Evolutionary conservation across 2,888 invertebrate genomes (phyloP).

Genomic region (Eilema griseolum): DNA sequence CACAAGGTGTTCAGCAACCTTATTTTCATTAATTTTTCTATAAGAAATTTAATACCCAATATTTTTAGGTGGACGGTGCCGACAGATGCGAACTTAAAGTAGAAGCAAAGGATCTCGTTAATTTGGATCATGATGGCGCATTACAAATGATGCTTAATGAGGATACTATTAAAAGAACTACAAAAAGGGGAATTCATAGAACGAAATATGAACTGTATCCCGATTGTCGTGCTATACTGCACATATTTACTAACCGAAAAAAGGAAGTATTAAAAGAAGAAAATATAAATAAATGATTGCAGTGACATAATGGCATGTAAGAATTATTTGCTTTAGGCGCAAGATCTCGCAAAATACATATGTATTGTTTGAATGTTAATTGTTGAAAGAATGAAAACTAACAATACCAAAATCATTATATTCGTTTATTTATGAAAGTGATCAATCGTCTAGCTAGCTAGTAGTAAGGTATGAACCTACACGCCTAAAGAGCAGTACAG

Average conservation of each 20-base stretch:
- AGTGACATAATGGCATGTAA: background rate
- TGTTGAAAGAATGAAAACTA: background rate
- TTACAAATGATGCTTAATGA: conserved; percentile 73
- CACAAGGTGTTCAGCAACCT: background rate
- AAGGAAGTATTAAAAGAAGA: conserved; percentile 43
- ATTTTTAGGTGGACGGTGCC: conserved; percentile 77
- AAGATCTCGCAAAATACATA: background rate
- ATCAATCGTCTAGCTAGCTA: background rate
- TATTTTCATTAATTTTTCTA: background rate
- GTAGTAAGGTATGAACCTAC: background rate
- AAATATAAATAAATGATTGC: conserved; percentile 17
- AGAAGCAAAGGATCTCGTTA: conserved; percentile 66
- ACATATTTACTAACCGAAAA: conserved; percentile 71
- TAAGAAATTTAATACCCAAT: background rate
- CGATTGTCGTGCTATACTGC: conserved; percentile 76
- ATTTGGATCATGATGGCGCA: conserved; percentile 68
- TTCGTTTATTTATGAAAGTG: conserved; percentile 3
- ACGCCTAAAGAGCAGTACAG: background rate
- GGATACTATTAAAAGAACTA: conserved; percentile 65
- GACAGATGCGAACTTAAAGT: conserved; percentile 78
- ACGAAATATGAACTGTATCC: conserved; percentile 77
- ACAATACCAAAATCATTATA: background rate
- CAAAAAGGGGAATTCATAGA: conserved; percentile 67
- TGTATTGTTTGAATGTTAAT: background rate
- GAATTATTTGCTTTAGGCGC: background rate